phyloP scores from a whole-genome alignment of 2,797 vertebrate species.

The Leptatherina wallacei region DNA sequence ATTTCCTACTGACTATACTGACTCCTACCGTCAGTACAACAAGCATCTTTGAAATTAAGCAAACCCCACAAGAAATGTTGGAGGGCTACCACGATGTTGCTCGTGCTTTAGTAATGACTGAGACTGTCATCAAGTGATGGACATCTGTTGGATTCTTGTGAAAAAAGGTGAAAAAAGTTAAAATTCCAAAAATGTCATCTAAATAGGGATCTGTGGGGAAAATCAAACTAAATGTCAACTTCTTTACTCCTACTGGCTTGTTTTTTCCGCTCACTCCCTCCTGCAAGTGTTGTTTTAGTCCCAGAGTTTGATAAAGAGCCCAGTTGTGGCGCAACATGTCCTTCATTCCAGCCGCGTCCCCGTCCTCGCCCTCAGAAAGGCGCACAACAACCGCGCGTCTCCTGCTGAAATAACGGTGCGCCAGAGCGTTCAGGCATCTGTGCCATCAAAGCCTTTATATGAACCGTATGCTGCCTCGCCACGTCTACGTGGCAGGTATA shows the following conservation, averaged over 20 bases:
- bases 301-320: slow-evolving; percentile 45
- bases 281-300: slow-evolving; percentile 48
- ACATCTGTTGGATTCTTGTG: no score
- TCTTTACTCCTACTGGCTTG: slow-evolving; percentile 35
- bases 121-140: slow-evolving; percentile 1
- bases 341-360: slow-evolving; percentile 39
- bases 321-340: slow-evolving; percentile 65
- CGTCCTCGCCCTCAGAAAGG: slow-evolving; percentile 1
- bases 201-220: slow-evolving; percentile 49
- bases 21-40: slow-evolving; percentile 42
- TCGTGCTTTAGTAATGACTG: slow-evolving; percentile 17
- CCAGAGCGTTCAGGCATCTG: slow-evolving; percentile 50
- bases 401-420: slow-evolving; percentile 55
- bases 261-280: slow-evolving; percentile 42
- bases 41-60: slow-evolving; percentile 61
- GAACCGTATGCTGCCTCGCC: slow-evolving; percentile 25
- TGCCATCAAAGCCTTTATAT: slow-evolving; percentile 62
- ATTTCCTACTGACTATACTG: slow-evolving; percentile 13
- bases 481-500: slow-evolving; percentile 81
- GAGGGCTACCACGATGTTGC: slow-evolving; percentile 33
- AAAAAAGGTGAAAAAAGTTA: slow-evolving; percentile 17
- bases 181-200: slow-evolving; percentile 32
- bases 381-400: slow-evolving; percentile 38
- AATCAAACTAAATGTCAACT: slow-evolving; percentile 67
- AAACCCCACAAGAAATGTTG: slow-evolving; percentile 54